Base-by-base conservation (phyloP, 2,797 vertebrate species). In the Scolopax bukidnonensis region DNA sequence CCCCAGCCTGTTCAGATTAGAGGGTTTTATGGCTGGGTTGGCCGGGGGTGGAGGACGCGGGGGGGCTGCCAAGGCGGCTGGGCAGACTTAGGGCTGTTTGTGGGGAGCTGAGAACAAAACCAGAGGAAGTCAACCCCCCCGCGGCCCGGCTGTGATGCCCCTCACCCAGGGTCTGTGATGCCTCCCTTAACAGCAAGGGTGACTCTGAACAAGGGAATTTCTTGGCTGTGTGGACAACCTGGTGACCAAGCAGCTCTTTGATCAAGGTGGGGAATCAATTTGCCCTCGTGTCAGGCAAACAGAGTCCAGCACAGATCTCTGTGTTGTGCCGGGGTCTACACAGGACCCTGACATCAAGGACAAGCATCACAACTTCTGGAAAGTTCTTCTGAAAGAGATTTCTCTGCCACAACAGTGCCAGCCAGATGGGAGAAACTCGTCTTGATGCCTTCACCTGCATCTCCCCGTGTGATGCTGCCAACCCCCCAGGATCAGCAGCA, bases 1-100 rank as follows among this genome's bases (percentile, higher is more conserved):
- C 60, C 81, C 89, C 93, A 88, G 92, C 78, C 80, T 96, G 79
- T 48, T 91, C 40, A 1, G 84, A 92, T 95, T 93, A 95, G 74
- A 82, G 76, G 67, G 43, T 75, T 93, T 88, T 82, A 77, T 64
- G 73, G 80, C 53, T 61, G 68, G 40, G 45, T 67, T 68, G 85
- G 84, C 33, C 13, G 4, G 56, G 74, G 71, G 23, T 4, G 56
- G 74, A 64, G 57, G 87, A 70, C 3, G 6, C 7, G 16, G 23
- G 2, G 12, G 50, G 80, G 77, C 12, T 47, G 86, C 91, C 84
- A 60, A 60, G 53, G 90, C 12, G 3, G 76, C 79, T 33, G 77
- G 83, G 90, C 50, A 70, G 20, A 59, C 64, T 71, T 47, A 27
- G 71, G 81, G 77, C 80, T 64, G 71, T 20, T 53, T 21, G 53